phyloP scores from a whole-genome alignment of 2,888 invertebrate genomes.

The Macaria notata region DNA sequence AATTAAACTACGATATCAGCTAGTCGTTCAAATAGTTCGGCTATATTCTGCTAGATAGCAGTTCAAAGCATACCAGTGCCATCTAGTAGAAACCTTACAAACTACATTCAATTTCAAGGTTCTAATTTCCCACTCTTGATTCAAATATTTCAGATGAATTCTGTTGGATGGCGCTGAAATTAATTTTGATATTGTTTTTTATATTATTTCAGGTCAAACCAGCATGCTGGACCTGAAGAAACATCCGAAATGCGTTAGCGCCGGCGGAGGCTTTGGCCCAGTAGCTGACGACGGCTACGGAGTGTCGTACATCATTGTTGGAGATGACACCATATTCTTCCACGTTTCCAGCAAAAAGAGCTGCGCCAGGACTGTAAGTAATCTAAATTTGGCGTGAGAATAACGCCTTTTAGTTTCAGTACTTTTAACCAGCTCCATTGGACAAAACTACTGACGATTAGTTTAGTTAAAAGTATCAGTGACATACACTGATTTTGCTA shows the following conservation, averaged over 20 bases:
- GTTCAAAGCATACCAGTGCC: neutral
- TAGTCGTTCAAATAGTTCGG: too few species aligned
- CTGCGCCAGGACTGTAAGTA: constrained; percentile 92
- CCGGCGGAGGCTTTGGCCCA: constrained; percentile 99
- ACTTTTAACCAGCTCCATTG: too few species aligned
- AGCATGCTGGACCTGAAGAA: constrained; percentile 92
- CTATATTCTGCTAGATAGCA: too few species aligned
- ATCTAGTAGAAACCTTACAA: neutral
- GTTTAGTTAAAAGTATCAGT: too few species aligned
- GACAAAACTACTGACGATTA: too few species aligned
- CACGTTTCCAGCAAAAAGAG: constrained; percentile 98
- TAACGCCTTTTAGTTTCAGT: too few species aligned
- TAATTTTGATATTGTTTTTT: too few species aligned
- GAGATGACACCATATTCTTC: constrained; percentile 97
- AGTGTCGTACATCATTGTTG: constrained; percentile 98
- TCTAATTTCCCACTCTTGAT: too few species aligned
- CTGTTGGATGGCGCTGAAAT: constrained; percentile 10
- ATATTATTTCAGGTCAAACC: constrained; percentile 85
- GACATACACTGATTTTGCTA: too few species aligned
- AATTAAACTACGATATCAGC: too few species aligned
- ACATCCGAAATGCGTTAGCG: constrained; percentile 95
- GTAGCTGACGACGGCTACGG: constrained; percentile 99
- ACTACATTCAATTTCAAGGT: too few species aligned
- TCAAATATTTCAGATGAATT: neutral
- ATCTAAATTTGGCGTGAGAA: neutral